Evolutionary conservation across 2,113 vertebrate genomes (phyloP).

Genomic region (Microcebus griseorufus): DNA sequence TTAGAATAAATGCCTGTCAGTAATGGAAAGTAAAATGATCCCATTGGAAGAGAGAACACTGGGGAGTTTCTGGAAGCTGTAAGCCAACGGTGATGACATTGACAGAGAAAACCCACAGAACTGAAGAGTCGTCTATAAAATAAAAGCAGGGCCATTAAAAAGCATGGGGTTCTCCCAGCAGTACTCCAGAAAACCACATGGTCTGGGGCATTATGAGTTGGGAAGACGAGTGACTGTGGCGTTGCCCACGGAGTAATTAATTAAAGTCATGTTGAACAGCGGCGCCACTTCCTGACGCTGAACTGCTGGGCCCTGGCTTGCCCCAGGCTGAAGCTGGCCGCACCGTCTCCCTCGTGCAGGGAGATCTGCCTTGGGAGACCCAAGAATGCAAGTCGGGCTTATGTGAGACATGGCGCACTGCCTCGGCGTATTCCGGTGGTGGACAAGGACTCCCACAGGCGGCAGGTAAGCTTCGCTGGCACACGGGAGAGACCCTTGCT

Average conservation of each 20-base stretch:
- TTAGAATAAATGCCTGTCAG: not conserved
- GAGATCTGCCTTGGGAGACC: not conserved
- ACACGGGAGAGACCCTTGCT: not conserved
- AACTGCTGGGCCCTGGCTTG: not conserved
- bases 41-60: not conserved
- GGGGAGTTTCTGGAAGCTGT: not conserved
- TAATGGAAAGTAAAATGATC: not conserved
- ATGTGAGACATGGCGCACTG: fast-evolving
- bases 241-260: too few species aligned
- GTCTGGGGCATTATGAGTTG: fast-evolving
- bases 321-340: not conserved
- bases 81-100: not conserved
- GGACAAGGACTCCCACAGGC: not conserved
- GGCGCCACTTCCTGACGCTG: fast-evolving
- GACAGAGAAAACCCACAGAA: not conserved
- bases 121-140: fast-evolving
- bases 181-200: not conserved
- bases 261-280: not conserved
- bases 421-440: not conserved
- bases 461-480: not conserved
- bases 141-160: fast-evolving
- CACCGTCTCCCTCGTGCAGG: fast-evolving
- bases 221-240: not conserved
- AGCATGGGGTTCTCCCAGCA: not conserved
- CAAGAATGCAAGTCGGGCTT: not conserved